Evolutionary conservation across 2,797 vertebrate species (phyloP).

Genomic region (Octomys mimax): DNA sequence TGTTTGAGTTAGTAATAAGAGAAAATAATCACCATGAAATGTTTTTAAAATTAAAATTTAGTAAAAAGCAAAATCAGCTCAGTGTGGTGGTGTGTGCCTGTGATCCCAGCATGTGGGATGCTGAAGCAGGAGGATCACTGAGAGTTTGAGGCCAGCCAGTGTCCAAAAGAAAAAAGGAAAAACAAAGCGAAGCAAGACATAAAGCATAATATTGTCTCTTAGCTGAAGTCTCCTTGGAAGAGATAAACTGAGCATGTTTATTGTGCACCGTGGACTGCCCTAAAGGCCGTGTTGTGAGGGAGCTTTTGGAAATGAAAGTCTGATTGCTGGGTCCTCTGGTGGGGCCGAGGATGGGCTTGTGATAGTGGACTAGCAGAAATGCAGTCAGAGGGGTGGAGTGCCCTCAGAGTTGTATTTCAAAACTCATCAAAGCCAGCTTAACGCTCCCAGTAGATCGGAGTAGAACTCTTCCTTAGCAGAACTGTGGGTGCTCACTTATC

Average conservation of each 20-base stretch:
- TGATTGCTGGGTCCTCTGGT: background rate
- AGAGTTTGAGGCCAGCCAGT: background rate
- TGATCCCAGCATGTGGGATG: background rate
- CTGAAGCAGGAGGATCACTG: background rate
- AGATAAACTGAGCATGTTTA: background rate
- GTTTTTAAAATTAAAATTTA: constrained; percentile 8
- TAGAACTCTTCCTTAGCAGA: background rate
- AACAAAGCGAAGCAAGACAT: background rate
- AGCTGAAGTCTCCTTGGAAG: background rate
- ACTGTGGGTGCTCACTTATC: background rate
- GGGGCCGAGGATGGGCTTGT: background rate
- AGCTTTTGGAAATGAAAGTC: constrained; percentile 24
- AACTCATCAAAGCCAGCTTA: background rate
- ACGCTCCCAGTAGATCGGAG: background rate
- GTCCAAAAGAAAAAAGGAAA: background rate
- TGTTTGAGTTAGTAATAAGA: constrained; percentile 35
- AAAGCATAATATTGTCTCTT: constrained; percentile 8
- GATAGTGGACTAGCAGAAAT: background rate
- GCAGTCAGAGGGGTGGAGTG: background rate
- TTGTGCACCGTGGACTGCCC: background rate
- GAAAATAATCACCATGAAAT: constrained; percentile 19
- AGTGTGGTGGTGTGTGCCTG: background rate
- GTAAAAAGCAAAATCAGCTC: background rate
- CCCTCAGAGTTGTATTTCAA: background rate
- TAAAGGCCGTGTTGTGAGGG: background rate